Evolutionary conservation across 2,113 vertebrate species (phyloP), one percentile per base, ranked within the genome.

Genomic region (Microtus pennsylvanicus): DNA sequence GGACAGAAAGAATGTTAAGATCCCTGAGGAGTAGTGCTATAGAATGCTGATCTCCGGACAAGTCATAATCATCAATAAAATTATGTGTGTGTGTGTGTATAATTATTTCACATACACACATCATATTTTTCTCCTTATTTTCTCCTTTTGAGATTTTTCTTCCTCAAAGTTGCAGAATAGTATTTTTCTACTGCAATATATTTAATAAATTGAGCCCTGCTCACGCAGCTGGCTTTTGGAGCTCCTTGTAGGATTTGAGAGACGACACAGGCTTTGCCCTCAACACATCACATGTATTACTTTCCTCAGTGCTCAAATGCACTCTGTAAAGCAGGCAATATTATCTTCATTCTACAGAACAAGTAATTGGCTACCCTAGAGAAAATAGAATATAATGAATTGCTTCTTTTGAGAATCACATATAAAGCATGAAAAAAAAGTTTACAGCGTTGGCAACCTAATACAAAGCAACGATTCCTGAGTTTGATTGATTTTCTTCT

Each of bases 141-240:
- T 0, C 0, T 0, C 33, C 5, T 80, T 52, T 52, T 72, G 42
- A 88, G 21, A 94, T 19, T 69, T 14, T 90, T 50, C 9, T 86
- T 50, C 35, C 12, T 17, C 86, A 42, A 52, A 17, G 50, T 17
- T 67, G 7, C 19, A 72, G 42, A 94, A 82, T 12, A 12, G 7
- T 3, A 91, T 22, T n/a, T 7, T 2, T 17, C 19, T 63, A 78
- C n/a, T 28, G 28, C 1, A 87, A 2, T 77, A 38, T 5, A 10
- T 38, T 94, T 82, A 89, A 86, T 82, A 42, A 89, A 89, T 61
- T 93, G n/a, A 88, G 26, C 55, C 85, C 50, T 72, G 19, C 33
- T 77, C 7, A 52, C 3, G 90, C 30, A 78, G 14, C 28, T 92
- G 69, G 19, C 8, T 50, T 91, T 38, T n/a, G 22, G 3, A 26